Evolutionary conservation across 1,140 invertebrate species (phyloP), one percentile per base, ranked within the genome.

Genomic region (Dendrolimus kikuchii): DNA sequence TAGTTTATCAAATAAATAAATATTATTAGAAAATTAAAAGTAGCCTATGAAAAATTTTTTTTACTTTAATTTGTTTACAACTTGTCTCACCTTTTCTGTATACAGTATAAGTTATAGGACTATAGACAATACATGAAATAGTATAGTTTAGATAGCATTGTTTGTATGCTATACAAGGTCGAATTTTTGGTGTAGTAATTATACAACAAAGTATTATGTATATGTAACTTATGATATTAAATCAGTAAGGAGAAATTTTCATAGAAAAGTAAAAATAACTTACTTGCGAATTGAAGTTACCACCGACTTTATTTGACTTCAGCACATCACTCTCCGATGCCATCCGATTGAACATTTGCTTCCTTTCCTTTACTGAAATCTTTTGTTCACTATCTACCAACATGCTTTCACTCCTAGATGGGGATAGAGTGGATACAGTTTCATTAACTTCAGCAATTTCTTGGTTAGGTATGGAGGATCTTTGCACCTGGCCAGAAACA

Each of bases 281-380:
- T 59, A 86, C 81, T 64, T 73, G 73, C 38, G 62, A 52, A 55
- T 66, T 78, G 42, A 77, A 72, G 42, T 68, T 76, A 38, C 50
- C 55, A 40, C 59, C 51, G 0, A 71, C 49, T 64, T 77, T 81
- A 23, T 77, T 75, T 40, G 71, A 67, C 53, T 74, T 84, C 41
- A 89, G 71, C 5, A 93, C 87, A 72, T 94, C 93, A 67, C 90
- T 91, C 65, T 95, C 92, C 5, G 93, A 96, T 49, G 95, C 95
- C 90, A 98, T 92, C 66, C 93, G 91, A 82, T 98, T 97, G 79
- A 98, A 96, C 78, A 96, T 96, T 87, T 96, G 93, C 70, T 95
- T 96, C 59, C 95, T 90, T 81, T 98, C 96, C 76, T 95, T 96
- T 4, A 98, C 96, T 62, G 95, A 96, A 58, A 97, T 91, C 64